A percentile compares a stretch with the other conserved stretches of the same genome.
Evolutionary conservation across 2,797 vertebrate genomes (phyloP).

Genomic region (Eulemur mongoz): DNA sequence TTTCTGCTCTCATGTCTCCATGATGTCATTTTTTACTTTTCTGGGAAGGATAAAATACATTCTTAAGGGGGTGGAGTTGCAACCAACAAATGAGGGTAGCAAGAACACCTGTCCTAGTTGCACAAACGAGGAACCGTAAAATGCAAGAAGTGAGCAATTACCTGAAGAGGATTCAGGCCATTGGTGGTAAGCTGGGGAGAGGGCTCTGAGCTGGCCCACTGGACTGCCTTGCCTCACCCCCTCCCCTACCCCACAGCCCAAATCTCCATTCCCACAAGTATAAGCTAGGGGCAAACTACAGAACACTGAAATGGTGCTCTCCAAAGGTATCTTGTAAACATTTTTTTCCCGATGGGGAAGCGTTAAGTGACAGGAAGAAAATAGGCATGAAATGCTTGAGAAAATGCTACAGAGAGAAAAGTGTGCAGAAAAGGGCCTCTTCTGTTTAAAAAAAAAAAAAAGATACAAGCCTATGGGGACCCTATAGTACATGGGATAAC

Average conservation of each 20-base stretch:
- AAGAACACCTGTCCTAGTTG: neutral
- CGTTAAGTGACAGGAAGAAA: neutral
- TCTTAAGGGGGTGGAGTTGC: neutral
- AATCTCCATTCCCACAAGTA: neutral
- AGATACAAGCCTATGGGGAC: neutral
- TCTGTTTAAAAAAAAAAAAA: neutral
- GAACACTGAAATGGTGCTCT: neutral
- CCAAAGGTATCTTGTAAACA: neutral
- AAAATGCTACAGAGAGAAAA: neutral
- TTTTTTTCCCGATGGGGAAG: neutral
- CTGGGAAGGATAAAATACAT: neutral
- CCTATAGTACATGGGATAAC: accelerated
- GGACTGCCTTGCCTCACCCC: neutral
- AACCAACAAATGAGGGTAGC: neutral
- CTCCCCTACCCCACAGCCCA: neutral
- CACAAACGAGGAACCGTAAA: neutral
- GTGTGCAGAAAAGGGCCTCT: neutral
- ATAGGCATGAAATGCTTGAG: neutral
- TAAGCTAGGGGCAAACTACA: neutral
- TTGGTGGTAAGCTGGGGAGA: neutral
- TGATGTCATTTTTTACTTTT: conserved; percentile 8
- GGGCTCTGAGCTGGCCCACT: neutral
- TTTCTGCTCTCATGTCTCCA: conserved; percentile 15
- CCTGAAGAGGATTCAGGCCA: neutral
- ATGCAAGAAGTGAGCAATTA: neutral